Evolutionary conservation across 1,140 invertebrate genomes (phyloP).

Genomic region (Microplitis demolitor): DNA sequence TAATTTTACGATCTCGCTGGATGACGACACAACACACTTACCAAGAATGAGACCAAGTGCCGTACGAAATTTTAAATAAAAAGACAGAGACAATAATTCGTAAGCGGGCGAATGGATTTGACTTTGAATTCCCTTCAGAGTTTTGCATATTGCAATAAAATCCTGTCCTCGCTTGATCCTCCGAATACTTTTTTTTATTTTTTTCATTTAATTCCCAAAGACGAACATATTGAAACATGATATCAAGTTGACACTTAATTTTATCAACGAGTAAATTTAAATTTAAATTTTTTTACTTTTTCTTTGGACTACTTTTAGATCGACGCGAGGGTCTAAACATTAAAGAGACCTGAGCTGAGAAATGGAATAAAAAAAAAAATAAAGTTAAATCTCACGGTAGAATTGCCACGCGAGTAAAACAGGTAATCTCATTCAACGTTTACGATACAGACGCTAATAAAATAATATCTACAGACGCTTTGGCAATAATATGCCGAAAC

Average conservation of each 20-base stretch:
- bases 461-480: constrained; percentile 44
- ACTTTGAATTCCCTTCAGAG: background rate
- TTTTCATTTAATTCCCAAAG: background rate
- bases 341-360: background rate
- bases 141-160: constrained; percentile 16
- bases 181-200: background rate
- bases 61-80: too few relatives aligned
- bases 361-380: background rate
- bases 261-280: background rate
- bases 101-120: background rate
- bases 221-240: too few relatives aligned
- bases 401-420: background rate
- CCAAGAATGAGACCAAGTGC: too few relatives aligned
- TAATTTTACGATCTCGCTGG: constrained; percentile 23
- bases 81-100: too few relatives aligned
- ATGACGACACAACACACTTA: background rate
- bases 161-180: background rate
- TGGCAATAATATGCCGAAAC: constrained; percentile 50
- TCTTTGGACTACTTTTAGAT: background rate
- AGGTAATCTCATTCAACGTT: constrained; percentile 15
- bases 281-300: background rate
- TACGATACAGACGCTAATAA: constrained; percentile 44
- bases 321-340: too few relatives aligned
- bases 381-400: background rate
- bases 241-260: background rate